phyloP scores from a whole-genome alignment of 2,113 vertebrate species.

The Rutilus rutilus region DNA sequence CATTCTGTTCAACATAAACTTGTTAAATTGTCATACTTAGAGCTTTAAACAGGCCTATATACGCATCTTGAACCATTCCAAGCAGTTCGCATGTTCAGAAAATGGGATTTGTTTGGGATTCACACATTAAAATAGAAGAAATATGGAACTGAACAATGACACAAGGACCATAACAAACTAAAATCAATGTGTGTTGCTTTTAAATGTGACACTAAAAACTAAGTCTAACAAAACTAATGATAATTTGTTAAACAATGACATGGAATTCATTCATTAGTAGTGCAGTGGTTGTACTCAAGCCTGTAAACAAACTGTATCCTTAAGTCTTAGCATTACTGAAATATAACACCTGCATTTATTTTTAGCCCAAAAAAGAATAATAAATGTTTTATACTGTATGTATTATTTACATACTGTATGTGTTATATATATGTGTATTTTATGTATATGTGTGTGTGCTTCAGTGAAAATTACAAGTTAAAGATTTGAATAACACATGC shows the following conservation, averaged over 20 bases:
- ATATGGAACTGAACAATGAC: neutral
- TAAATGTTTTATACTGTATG: neutral
- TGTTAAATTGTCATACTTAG: neutral
- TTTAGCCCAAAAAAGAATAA: neutral
- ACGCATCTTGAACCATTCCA: neutral
- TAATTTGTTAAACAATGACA: neutral
- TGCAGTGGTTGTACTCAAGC: neutral
- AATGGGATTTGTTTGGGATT: neutral
- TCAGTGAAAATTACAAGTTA: neutral
- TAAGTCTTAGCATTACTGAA: neutral
- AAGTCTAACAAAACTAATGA: neutral
- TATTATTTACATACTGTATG: neutral
- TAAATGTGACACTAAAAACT: neutral
- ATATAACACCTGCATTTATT: neutral
- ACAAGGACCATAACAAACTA: neutral
- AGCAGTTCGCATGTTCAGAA: neutral
- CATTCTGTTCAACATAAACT: neutral
- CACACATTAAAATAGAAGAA: neutral
- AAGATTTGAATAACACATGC: neutral
- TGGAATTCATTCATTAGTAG: neutral
- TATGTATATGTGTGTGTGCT: neutral
- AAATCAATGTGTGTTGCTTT: neutral
- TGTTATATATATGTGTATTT: neutral
- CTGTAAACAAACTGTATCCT: neutral
- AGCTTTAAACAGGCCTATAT: neutral